Percentiles rank a stretch among this genome's conserved stretches.
Evolutionary conservation across 2,113 vertebrate genomes (phyloP).

Genomic region (Platichthys stellatus): DNA sequence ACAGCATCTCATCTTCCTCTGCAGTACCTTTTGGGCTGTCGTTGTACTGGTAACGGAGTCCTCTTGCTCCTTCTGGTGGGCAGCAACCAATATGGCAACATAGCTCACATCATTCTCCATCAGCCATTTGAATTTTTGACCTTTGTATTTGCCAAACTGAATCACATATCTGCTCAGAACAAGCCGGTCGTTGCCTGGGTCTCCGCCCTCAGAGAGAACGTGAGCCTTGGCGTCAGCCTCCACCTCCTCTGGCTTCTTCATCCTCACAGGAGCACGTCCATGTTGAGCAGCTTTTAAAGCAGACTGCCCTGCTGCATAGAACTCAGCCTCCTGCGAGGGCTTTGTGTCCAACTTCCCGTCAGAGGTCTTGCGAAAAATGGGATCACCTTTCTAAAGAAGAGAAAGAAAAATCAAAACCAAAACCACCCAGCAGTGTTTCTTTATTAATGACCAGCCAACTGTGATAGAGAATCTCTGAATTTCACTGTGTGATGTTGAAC

Average conservation of each 20-base stretch:
- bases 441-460: not conserved
- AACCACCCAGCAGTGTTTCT: not conserved
- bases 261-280: not conserved
- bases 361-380: not conserved
- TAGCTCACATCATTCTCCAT: slow-evolving; percentile 23
- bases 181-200: not conserved
- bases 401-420: not conserved
- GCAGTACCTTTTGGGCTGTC: slow-evolving; percentile 29
- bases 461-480: not conserved
- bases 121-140: slow-evolving; percentile 37
- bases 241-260: slow-evolving; percentile 12
- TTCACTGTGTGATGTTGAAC: not conserved
- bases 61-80: not conserved
- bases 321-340: slow-evolving; percentile 10
- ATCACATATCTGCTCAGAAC: not conserved
- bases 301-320: fast-evolving
- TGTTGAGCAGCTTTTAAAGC: not conserved
- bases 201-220: not conserved
- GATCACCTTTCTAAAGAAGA: slow-evolving; percentile 14
- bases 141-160: slow-evolving; percentile 30
- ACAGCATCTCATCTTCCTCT: not conserved
- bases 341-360: not conserved
- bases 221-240: not conserved
- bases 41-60: fast-evolving
- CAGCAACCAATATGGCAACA: fast-evolving